Base-by-base conservation (phyloP, 2,797 vertebrate species). In the Denticeps clupeoides region DNA sequence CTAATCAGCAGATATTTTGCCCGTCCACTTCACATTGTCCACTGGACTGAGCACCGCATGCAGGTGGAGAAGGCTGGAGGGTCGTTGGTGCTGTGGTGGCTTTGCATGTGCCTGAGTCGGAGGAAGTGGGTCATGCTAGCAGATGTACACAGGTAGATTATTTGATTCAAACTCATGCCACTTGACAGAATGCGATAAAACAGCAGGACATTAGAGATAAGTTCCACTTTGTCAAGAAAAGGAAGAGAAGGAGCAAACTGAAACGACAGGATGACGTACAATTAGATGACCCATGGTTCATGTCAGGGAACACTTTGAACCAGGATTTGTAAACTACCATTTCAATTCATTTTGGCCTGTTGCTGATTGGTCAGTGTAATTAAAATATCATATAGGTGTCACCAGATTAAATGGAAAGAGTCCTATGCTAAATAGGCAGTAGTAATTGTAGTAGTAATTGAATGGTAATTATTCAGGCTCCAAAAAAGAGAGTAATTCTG, bases 121-220 rank as follows among this genome's bases (percentile, higher is more conserved):
- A 88, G 89, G 90, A 84, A 82, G 83, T 89, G 92, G 93, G 93
- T 89, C 95, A 99, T 97, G 95, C 91, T 97, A 99, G 93, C 90
- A 99, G 89, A 97, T 97, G 91, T 97, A 96, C 89, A 97, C 91
- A 97, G 93, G 71, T 95, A 99, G 95, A 97, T 99, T 99, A 99
- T 97, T 93, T 94, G 95, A 99, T 85, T 91, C 84, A 82, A 87
- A 94, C 92, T 90, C 93, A 96, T 97, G 93, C 93, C 93, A 89
- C 89, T 94, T 89, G 91, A 90, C 89, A 90, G 81, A 99, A 97
- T 97, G 93, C 96, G 95, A 97, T 90, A 94, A 99, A 99, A 97
- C 93, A 93, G 93, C 86, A 87, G 74, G 89, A 95, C 83, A 86
- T 87, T 90, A 89, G 91, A 97, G 93, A 97, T 97, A 97, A 97